phyloP scores from a whole-genome alignment of 37 sponge, comb jelly and placozoan genomes.

The Cliona cf. orientalis region DNA sequence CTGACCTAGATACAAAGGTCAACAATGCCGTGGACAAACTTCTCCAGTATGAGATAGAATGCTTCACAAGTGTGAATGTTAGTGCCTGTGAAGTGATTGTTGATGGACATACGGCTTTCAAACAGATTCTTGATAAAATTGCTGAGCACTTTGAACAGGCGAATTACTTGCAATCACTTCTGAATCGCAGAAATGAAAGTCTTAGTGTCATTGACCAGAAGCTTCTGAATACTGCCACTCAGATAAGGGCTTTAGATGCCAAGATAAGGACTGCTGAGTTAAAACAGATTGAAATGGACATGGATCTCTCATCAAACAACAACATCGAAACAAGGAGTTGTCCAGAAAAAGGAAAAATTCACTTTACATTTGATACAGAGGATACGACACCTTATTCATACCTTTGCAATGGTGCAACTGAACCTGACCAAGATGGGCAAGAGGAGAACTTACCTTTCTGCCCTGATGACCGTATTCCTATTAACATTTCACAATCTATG shows the following conservation, averaged over 20 bases:
- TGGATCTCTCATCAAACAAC: background rate
- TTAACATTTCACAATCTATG: background rate
- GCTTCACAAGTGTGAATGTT: constrained; percentile 12
- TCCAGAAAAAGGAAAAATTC: background rate
- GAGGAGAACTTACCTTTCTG: too few species aligned
- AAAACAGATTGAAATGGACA: background rate
- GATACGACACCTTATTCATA: background rate
- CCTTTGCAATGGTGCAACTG: background rate
- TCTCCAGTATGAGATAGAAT: constrained; percentile 10
- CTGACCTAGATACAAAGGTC: background rate
- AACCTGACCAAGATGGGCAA: too few species aligned
- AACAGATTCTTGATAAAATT: constrained; percentile 1
- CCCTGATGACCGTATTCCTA: constrained; percentile 4
- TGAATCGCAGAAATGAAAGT: background rate
- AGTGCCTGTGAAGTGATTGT: constrained; percentile 3
- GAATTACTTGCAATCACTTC: constrained; percentile 14
- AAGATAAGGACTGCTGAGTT: background rate
- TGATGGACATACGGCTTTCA: constrained; percentile 25
- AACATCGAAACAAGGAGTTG: background rate
- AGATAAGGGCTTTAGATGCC: background rate
- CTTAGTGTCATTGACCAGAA: background rate
- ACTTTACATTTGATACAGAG: background rate
- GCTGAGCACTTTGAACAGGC: constrained; percentile 16
- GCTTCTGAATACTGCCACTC: background rate
- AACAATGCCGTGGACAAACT: constrained; percentile 24